Conservation (phyloP, 2,113 vertebrate species). For the Mola mola region DNA sequence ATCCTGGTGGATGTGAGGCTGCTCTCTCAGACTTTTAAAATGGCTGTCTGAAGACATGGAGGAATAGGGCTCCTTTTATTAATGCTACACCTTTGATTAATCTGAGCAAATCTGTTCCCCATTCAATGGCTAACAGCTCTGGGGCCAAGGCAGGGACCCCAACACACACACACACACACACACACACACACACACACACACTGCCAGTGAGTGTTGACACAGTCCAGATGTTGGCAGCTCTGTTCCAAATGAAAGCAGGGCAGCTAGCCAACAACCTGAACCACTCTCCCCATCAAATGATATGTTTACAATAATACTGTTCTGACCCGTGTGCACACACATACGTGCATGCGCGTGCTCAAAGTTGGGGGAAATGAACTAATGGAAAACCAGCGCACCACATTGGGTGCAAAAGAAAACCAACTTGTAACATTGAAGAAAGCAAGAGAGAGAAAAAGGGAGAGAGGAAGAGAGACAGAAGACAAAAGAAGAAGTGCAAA, state of each 20-base stretch:
- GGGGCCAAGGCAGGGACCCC: slow-evolving; percentile 58
- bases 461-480: slow-evolving; percentile 21
- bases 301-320: slow-evolving; percentile 85
- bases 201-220: slow-evolving; percentile 81
- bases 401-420: slow-evolving; percentile 56
- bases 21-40: slow-evolving; percentile 63
- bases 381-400: slow-evolving; percentile 68
- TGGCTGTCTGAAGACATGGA: slow-evolving; percentile 54
- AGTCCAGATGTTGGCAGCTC: slow-evolving; percentile 86
- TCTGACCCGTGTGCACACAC: slow-evolving; percentile 67
- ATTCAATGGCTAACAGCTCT: slow-evolving; percentile 76
- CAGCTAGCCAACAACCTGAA: slow-evolving; percentile 83
- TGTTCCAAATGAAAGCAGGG: slow-evolving; percentile 82
- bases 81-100: slow-evolving; percentile 82
- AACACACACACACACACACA: slow-evolving; percentile 16
- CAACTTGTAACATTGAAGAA: slow-evolving; percentile 27
- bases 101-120: slow-evolving; percentile 82
- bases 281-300: slow-evolving; percentile 83
- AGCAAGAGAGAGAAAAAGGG: slow-evolving; percentile 13
- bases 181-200: slow-evolving; percentile 27
- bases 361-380: slow-evolving; percentile 61
- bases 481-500: slow-evolving; percentile 9
- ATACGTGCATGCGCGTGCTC: slow-evolving; percentile 53
- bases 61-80: slow-evolving; percentile 72
- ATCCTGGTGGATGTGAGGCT: slow-evolving; percentile 40